These are phyloP conservation scores for Hypselothyrea guttata DNA, from an alignment of 2,888 invertebrate species.

Conservation along the genomic window DNA sequence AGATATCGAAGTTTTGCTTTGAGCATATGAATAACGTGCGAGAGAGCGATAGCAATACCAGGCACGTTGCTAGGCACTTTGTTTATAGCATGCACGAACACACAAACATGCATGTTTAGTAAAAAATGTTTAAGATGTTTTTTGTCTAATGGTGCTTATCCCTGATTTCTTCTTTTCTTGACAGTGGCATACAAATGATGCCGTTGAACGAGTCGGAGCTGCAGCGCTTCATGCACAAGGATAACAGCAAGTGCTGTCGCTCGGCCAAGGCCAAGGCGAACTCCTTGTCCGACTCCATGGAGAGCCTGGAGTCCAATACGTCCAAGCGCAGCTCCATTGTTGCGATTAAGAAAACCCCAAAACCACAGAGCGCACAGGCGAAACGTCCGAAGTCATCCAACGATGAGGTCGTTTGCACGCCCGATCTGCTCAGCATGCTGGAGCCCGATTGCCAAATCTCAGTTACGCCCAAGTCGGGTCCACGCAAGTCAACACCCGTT, in stretches of 20 bases:
- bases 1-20: no score
- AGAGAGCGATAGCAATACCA: no score
- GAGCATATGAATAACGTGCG: no score
- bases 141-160: no score
- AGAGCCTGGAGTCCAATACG: constrained; percentile 73
- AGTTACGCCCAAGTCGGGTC: constrained; percentile 55
- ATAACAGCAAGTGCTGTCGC: constrained; percentile 79
- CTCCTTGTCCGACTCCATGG: constrained; percentile 77
- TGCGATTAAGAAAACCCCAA: constrained; percentile 48
- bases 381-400: constrained; percentile 76
- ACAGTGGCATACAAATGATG: constrained; percentile 64
- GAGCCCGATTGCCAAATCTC: constrained; percentile 81
- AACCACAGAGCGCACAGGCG: constrained; percentile 30
- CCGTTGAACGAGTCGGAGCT: constrained; percentile 72
- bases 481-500: constrained; percentile 31
- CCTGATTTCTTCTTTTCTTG: constrained; percentile 23
- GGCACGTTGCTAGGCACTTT: no score
- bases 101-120: no score
- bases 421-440: constrained; percentile 83
- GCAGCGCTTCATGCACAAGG: constrained; percentile 68
- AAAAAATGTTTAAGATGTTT: no score
- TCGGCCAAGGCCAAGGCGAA: constrained; percentile 73
- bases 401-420: constrained; percentile 85
- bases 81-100: no score
- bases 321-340: constrained; percentile 68